Conservation (phyloP, 2,113 vertebrate species). For the Clarias gariepinus region DNA sequence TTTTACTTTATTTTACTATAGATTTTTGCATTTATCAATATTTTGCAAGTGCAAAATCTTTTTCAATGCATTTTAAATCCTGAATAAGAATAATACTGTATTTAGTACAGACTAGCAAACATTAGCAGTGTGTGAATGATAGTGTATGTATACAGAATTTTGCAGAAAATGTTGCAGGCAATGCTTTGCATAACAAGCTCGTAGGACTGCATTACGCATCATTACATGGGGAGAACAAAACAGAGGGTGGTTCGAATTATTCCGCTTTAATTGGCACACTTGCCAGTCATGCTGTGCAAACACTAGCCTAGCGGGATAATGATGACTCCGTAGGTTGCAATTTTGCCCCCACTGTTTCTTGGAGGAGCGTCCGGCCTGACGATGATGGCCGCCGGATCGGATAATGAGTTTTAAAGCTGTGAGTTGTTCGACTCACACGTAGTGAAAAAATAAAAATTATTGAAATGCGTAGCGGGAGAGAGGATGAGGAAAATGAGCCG, state of each 20-base stretch:
- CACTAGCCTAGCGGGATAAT: constrained; percentile 38
- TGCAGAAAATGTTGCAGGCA: constrained; percentile 21
- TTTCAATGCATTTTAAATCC: background rate
- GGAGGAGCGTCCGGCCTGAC: constrained; percentile 2
- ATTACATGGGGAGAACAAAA: constrained; percentile 39
- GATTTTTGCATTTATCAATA: background rate
- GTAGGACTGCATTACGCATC: constrained; percentile 34
- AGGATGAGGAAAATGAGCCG: background rate
- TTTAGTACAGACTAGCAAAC: background rate
- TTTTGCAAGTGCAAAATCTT: background rate
- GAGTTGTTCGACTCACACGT: constrained; percentile 6
- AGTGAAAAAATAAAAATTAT: constrained; percentile 7
- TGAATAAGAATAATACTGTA: background rate
- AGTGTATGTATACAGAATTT: background rate
- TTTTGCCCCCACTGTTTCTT: constrained; percentile 32
- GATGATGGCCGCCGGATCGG: constrained; percentile 11
- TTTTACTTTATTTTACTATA: background rate
- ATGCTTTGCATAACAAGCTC: constrained; percentile 39
- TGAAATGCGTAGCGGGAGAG: background rate
- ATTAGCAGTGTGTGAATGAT: background rate
- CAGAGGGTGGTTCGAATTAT: constrained; percentile 37
- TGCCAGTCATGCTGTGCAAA: constrained; percentile 41
- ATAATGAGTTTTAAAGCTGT: constrained; percentile 40
- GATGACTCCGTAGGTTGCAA: constrained; percentile 44
- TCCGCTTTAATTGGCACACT: constrained; percentile 51